Evolutionary conservation across 1,140 invertebrate species (phyloP), one percentile per base, ranked within the genome.

Genomic region (Drosophila setifemur): DNA sequence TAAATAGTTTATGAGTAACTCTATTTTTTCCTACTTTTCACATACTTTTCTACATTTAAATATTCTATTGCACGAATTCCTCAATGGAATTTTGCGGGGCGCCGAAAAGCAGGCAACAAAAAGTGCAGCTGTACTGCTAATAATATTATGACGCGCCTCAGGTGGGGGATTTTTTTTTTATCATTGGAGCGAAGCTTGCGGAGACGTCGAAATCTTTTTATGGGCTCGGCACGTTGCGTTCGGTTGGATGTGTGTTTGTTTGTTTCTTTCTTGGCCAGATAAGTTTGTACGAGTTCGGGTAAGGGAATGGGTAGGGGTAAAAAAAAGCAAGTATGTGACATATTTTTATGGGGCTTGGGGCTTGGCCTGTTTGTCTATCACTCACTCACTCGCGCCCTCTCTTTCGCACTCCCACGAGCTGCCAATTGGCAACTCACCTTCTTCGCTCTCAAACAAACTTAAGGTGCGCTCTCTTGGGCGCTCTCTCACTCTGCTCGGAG

Each of bases 161-260:
- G 55, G 67, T 72, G 67, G 37, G 37, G 4, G n/a, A 29, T n/a
- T 14, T 14, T 1, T 3, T 14, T 23, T 3, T 23, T 23, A 23
- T 5, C 5, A 23, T 23, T 23, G 21, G 21, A 5, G 21, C 21
- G 2, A 23, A 5, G 21, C 49, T 26, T 42, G 42, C 33, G 52
- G 29, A 26, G 18, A 45, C 35, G 29, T 60, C 37, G 54, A 58
- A 55, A 64, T 71, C 39, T 53, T 75, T 86, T 85, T 86, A 86
- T 86, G 81, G 81, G 75, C 72, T 76, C 72, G 81, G 81, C 81
- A 73, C 81, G 72, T 81, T 81, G 66, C 45, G 33, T 39, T 50
- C 29, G 28, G 28, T 63, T 40, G 54, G 42, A 42, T 39, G 47
- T 23, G 39, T 58, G 68, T 73, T 70, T 75, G 70, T 71, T 77